Percentiles rank a stretch among this genome's conserved stretches.
Evolutionary conservation across 2,113 vertebrate species (phyloP).

Genomic region (Oceanites oceanicus): DNA sequence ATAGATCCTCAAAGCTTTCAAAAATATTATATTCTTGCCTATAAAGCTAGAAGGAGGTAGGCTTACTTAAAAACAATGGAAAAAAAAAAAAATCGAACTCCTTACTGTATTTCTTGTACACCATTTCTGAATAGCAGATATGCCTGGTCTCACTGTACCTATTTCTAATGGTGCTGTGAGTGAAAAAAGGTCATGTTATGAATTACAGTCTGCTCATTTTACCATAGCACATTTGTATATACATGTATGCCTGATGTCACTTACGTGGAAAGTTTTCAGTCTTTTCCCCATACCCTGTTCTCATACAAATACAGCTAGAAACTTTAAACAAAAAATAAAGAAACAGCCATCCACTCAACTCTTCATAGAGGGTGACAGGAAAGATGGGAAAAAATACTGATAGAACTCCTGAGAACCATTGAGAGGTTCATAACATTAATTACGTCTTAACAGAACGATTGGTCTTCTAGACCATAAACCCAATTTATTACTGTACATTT

Average conservation of each 20-base stretch:
- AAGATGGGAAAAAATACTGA: neutral
- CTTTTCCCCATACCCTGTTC: neutral
- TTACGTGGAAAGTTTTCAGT: neutral
- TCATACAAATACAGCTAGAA: neutral
- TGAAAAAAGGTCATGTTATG: neutral
- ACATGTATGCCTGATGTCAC: neutral
- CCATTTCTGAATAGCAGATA: constrained; percentile 9
- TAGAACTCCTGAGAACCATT: neutral
- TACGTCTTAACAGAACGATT: neutral
- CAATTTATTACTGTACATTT: neutral
- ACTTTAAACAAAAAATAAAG: neutral
- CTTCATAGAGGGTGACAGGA: neutral
- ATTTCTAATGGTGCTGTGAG: constrained; percentile 2
- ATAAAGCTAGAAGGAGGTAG: neutral
- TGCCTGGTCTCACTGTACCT: neutral
- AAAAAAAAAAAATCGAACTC: neutral
- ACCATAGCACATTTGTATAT: neutral
- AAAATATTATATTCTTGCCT: neutral
- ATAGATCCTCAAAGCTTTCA: neutral
- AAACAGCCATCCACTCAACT: neutral
- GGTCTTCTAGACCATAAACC: neutral
- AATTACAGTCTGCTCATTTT: neutral
- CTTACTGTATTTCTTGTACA: neutral
- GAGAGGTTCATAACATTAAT: neutral
- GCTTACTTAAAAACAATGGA: neutral